These are phyloP conservation scores for Pygathrix nemaeus DNA, from an alignment of 2,113 vertebrate species.

Conservation along the genomic window DNA sequence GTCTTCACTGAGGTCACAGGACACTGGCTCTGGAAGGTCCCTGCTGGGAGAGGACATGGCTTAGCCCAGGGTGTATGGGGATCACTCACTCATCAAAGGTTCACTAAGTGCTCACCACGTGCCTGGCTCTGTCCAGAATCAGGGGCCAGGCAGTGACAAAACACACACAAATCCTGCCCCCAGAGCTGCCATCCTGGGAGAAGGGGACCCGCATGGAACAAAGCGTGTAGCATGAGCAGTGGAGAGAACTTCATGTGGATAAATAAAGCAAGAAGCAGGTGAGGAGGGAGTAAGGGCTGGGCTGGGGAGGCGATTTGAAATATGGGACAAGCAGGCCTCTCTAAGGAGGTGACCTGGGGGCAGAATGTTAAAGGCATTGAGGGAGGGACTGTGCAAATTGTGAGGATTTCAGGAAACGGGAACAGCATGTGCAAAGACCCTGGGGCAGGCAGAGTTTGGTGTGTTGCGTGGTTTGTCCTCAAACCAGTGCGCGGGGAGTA, in stretches of 20 bases:
- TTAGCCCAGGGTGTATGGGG: not conserved
- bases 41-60: not conserved
- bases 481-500: accelerated
- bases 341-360: not conserved
- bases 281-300: not conserved
- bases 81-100: not conserved
- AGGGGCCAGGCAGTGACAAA: not conserved
- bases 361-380: not conserved
- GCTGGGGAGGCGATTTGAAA: too few species aligned
- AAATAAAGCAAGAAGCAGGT: not conserved
- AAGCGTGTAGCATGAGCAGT: accelerated
- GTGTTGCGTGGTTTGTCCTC: not conserved
- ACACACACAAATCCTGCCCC: accelerated
- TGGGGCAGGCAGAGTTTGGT: not conserved
- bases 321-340: not conserved
- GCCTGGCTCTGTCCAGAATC: not conserved
- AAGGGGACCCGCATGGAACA: accelerated
- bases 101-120: accelerated
- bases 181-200: not conserved
- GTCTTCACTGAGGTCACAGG: conserved; percentile 49
- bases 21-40: conserved; percentile 51
- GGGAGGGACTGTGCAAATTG: not conserved
- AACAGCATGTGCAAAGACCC: not conserved
- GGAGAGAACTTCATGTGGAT: not conserved
- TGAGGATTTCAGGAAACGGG: not conserved